Evolutionary conservation across 92 coral and sea anemone genomes (phyloP), one percentile per base, ranked within the genome.

Genomic region (Scolanthus callimorphus): DNA sequence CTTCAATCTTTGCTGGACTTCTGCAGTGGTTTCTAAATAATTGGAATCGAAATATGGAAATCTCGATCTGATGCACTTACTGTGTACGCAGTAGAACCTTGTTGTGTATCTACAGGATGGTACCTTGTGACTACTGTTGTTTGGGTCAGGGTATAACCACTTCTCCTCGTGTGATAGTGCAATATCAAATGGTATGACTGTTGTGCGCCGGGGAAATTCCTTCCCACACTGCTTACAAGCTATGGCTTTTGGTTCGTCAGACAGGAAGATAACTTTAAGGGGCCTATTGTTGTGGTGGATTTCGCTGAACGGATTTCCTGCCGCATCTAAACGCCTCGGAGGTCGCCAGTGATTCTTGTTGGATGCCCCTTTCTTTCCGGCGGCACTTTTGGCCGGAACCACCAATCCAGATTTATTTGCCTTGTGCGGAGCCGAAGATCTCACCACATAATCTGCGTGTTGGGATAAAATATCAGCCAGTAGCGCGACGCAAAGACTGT

Each of bases 271-370:
- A 29, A 76, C 73, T 10, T 60, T 49, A 31, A 78, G 50, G 1
- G 84, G 77, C 28, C 29, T n/a, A 67, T 70, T 43, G 62, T 78
- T 78, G 67, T 62, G 73, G 27, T 74, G 65, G 54, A 65, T 49
- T 1, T 54, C 74, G 3, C 57, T 74, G 45, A 51, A 74, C 2
- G 61, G 81, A 62, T 11, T 1, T 15, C 13, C 51, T 28, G 45
- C 19, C 44, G 13, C 6, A 51, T 17, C 11, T 22, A 1, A 13
- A 29, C 17, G 3, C 3, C 26, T 17, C 25, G 26, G 57, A 25
- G 62, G 83, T 49, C 57, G 76, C 63, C 62, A 76, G 13, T 74
- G 70, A 34, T 59, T 31, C 25, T 26, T 57, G 76, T 66, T 62
- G 24, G 54, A 39, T 17, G 20, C 53, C 29, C 82, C 76, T 26